Percentiles rank a stretch among this genome's conserved stretches.
Conservation (phyloP, 2,888 invertebrate species). For the Dione vanillae region DNA sequence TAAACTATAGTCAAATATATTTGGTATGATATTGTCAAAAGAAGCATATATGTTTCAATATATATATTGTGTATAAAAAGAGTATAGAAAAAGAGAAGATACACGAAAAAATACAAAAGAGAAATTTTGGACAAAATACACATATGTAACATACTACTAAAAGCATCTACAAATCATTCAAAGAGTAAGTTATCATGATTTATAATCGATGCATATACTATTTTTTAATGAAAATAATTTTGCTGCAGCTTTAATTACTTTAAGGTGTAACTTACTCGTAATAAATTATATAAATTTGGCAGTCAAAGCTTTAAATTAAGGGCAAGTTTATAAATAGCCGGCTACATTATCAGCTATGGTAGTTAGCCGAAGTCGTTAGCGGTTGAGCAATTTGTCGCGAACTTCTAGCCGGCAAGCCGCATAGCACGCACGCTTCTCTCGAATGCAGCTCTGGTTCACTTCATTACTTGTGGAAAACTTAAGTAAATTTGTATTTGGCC, state of each 20-base stretch:
- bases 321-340: constrained; percentile 47
- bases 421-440: constrained; percentile 38
- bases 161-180: too few relatives aligned
- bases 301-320: constrained; percentile 31
- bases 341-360: constrained; percentile 46
- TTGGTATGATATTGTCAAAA: neutral
- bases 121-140: too few relatives aligned
- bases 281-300: constrained; percentile 18
- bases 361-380: constrained; percentile 62
- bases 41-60: too few relatives aligned
- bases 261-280: neutral
- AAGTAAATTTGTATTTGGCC: neutral
- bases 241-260: neutral
- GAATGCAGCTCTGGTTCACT: constrained; percentile 39
- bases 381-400: constrained; percentile 61
- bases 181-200: too few relatives aligned
- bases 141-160: too few relatives aligned
- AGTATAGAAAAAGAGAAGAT: too few relatives aligned
- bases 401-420: constrained; percentile 50
- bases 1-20: neutral
- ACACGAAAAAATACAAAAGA: too few relatives aligned
- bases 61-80: too few relatives aligned
- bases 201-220: neutral
- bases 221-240: neutral
- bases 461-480: constrained; percentile 43